These are phyloP conservation scores for Alauda arvensis DNA, from an alignment of 2,797 vertebrate species.

Conservation along the genomic window DNA sequence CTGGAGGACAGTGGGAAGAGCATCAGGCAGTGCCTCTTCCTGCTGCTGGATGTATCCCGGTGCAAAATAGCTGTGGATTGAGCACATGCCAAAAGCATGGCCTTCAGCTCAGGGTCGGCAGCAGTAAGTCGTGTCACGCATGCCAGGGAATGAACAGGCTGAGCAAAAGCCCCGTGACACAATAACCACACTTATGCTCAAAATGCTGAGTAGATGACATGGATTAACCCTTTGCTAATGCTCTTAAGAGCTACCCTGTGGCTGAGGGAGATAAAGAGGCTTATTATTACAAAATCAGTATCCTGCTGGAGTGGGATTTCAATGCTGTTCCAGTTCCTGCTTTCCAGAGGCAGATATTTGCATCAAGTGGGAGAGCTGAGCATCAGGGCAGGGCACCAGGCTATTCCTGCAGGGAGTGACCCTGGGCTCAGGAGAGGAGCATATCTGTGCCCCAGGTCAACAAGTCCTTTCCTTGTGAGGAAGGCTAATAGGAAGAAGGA, in stretches of 20 bases:
- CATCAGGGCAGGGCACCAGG: neutral
- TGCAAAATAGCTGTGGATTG: accelerated
- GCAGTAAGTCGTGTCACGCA: neutral
- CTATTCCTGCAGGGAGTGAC: neutral
- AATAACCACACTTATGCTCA: neutral
- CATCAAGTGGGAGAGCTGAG: neutral
- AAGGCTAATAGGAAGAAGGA: neutral
- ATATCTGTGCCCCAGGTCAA: accelerated
- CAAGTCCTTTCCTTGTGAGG: neutral
- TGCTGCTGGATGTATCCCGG: accelerated
- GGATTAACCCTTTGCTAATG: constrained; percentile 45
- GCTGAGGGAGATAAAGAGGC: neutral
- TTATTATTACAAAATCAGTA: constrained; percentile 37
- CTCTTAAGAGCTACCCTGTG: constrained; percentile 22
- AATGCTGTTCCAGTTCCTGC: neutral
- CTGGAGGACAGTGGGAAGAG: neutral
- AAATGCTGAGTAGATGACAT: constrained; percentile 25
- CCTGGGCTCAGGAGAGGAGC: neutral
- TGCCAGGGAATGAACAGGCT: neutral
- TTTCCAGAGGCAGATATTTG: neutral
- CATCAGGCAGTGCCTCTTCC: neutral
- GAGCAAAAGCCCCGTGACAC: neutral
- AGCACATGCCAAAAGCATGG: neutral
- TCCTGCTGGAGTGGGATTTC: neutral
- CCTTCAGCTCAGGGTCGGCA: accelerated